Evolutionary conservation across 1,140 invertebrate species (phyloP).

Genomic region (Tenebrio molitor): DNA sequence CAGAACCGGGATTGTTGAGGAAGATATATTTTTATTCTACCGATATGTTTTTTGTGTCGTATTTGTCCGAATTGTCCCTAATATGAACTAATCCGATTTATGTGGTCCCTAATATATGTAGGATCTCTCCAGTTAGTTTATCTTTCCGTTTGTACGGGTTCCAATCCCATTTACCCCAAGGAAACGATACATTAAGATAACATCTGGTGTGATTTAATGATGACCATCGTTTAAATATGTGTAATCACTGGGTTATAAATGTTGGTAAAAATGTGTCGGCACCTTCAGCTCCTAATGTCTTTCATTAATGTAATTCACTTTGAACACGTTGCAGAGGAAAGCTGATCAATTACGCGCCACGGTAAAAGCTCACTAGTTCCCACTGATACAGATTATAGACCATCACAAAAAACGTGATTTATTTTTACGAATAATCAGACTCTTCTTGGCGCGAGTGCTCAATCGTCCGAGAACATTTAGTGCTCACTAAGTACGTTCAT

Average conservation of each 20-base stretch:
- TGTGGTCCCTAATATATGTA: slow-evolving; percentile 18
- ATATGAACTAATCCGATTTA: slow-evolving; percentile 38
- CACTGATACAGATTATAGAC: slow-evolving; percentile 10
- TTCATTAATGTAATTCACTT: slow-evolving; percentile 40
- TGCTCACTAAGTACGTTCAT: slow-evolving; percentile 33
- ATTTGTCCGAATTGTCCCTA: slow-evolving; percentile 23
- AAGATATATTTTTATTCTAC: no score
- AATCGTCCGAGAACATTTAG: slow-evolving; percentile 14
- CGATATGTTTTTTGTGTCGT: slow-evolving; percentile 1
- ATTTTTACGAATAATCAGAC: slow-evolving; percentile 14
- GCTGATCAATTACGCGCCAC: slow-evolving; percentile 19
- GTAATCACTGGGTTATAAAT: slow-evolving; percentile 43
- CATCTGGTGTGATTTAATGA: slow-evolving; percentile 43
- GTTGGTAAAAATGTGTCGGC: slow-evolving; percentile 40
- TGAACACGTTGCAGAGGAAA: slow-evolving; percentile 5
- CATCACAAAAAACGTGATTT: slow-evolving; percentile 11
- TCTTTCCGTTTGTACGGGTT: slow-evolving; percentile 31
- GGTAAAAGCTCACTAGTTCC: slow-evolving; percentile 28
- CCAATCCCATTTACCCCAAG: slow-evolving; percentile 41
- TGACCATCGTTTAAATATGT: slow-evolving; percentile 35
- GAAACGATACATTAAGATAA: slow-evolving; percentile 46
- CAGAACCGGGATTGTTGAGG: no score
- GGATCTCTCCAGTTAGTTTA: slow-evolving; percentile 38
- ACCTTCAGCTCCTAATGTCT: slow-evolving; percentile 34
- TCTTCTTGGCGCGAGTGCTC: not conserved